Evolutionary conservation across 2,113 vertebrate genomes (phyloP).

Genomic region (Saguinus imperator): DNA sequence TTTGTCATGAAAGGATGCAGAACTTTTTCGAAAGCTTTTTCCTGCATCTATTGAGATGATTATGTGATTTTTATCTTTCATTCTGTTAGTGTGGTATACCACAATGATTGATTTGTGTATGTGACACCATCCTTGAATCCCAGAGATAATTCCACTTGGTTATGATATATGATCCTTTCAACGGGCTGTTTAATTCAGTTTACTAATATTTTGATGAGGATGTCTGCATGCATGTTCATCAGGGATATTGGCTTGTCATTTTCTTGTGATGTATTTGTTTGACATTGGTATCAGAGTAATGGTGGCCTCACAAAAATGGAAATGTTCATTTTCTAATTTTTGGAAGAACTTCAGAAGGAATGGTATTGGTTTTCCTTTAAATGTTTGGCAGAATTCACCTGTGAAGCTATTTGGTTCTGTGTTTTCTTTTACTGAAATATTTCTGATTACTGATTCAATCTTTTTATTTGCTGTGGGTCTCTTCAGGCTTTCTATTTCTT

Average conservation of each 20-base stretch:
- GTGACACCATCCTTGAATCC: not conserved
- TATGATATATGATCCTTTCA: not conserved
- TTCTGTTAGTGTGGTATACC: not conserved
- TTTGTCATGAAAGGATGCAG: not conserved
- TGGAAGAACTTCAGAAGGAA: not conserved
- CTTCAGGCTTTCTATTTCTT: not conserved
- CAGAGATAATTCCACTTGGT: not conserved
- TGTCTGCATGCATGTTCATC: not conserved
- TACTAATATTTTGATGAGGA: not conserved
- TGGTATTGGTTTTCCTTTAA: not conserved
- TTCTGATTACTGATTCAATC: not conserved
- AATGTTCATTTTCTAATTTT: not conserved
- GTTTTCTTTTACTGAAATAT: not conserved
- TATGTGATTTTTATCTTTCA: not conserved
- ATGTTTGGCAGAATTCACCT: not conserved
- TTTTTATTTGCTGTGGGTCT: not conserved
- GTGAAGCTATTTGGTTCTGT: not conserved
- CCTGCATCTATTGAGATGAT: not conserved
- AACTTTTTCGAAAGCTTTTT: not conserved
- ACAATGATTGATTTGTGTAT: not conserved
- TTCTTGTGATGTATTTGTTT: not conserved
- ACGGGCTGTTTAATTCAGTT: not conserved
- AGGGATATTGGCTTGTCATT: not conserved
- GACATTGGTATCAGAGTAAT: not conserved
- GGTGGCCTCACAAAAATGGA: not conserved